These are phyloP conservation scores for Heloderma charlesbogerti DNA, from an alignment of 2,113 vertebrate species.

Conservation along the genomic window DNA sequence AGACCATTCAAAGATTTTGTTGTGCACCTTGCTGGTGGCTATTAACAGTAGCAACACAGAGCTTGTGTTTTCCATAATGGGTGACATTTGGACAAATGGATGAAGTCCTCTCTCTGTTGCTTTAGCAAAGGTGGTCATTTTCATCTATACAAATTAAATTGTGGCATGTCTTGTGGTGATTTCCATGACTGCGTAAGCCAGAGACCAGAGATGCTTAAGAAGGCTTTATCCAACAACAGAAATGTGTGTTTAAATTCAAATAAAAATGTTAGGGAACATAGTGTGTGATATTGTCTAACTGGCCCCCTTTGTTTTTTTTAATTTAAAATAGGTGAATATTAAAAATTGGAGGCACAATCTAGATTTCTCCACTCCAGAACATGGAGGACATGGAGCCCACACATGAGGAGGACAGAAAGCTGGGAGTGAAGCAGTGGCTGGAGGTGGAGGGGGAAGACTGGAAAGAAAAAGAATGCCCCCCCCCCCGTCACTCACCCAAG, in stretches of 20 bases:
- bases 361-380: too few relatives aligned
- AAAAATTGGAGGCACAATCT: too few relatives aligned
- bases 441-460: too few relatives aligned
- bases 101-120: not conserved
- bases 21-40: not conserved
- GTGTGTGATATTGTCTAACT: not conserved
- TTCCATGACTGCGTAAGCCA: not conserved
- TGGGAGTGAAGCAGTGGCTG: too few relatives aligned
- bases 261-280: not conserved
- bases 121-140: not conserved
- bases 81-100: not conserved
- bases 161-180: not conserved
- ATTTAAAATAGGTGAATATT: too few relatives aligned
- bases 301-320: not conserved
- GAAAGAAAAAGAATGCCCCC: too few relatives aligned
- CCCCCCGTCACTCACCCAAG: too few relatives aligned
- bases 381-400: too few relatives aligned
- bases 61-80: not conserved
- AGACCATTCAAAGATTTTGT: too few relatives aligned
- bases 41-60: slow-evolving; percentile 8
- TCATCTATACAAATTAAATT: not conserved
- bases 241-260: not conserved
- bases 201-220: not conserved
- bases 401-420: too few relatives aligned
- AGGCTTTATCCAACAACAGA: not conserved